Evolutionary conservation across 2,888 invertebrate species (phyloP).

Genomic region (Arrhopalites spinosus): DNA sequence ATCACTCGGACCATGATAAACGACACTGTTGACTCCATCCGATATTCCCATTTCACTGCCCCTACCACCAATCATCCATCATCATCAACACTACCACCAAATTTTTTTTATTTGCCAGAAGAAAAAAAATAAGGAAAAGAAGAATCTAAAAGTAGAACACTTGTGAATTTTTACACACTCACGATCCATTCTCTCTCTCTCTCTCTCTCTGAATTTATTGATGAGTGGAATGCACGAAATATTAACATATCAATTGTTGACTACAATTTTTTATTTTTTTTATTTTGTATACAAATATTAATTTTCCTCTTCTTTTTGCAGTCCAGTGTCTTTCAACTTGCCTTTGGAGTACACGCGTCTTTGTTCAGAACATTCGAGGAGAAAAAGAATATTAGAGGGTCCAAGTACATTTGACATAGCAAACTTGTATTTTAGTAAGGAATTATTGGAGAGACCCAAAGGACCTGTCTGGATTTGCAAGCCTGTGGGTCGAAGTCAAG

Average conservation of each 20-base stretch:
- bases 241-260: neutral
- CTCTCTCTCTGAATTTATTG: no score
- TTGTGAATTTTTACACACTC: no score
- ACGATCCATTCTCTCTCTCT: no score
- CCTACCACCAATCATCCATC: no score
- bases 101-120: no score
- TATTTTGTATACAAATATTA: neutral
- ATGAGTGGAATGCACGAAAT: no score
- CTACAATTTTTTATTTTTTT: neutral
- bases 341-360: conserved; percentile 83
- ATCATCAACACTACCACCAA: no score
- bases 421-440: conserved; percentile 11
- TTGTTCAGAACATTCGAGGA: conserved; percentile 75
- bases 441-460: conserved; percentile 57
- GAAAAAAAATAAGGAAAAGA: no score
- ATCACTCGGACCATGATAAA: no score
- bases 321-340: conserved; percentile 78
- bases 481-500: conserved; percentile 83
- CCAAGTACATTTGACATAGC: conserved; percentile 6
- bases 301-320: conserved; percentile 58
- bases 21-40: no score
- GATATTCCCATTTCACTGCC: no score
- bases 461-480: conserved; percentile 77
- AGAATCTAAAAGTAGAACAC: no score
- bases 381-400: conserved; percentile 53